These are phyloP conservation scores for Epinephelus awoara DNA, from an alignment of 2,797 vertebrate genomes.

Conservation along the genomic window DNA sequence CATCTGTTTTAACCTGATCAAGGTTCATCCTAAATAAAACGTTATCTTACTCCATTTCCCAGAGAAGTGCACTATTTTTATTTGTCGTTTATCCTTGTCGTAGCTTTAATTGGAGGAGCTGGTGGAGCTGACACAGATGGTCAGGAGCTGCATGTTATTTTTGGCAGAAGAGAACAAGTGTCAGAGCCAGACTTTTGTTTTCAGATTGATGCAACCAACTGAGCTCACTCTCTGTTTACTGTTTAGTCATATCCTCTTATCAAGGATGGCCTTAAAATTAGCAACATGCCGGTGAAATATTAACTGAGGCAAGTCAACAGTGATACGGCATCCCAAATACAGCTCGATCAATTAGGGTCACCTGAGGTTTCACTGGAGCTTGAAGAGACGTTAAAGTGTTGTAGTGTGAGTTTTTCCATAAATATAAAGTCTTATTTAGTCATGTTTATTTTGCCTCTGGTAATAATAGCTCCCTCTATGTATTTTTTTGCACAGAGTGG, in stretches of 20 bases:
- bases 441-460: not conserved
- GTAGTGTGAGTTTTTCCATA: not conserved
- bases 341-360: not conserved
- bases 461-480: not conserved
- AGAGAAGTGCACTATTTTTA: conserved; percentile 14
- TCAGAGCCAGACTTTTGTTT: conserved; percentile 42
- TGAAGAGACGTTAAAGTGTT: not conserved
- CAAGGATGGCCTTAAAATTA: conserved; percentile 11
- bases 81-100: conserved; percentile 30
- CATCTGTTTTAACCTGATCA: conserved; percentile 3
- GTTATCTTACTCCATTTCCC: not conserved
- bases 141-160: conserved; percentile 55
- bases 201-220: conserved; percentile 35
- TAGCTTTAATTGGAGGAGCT: conserved; percentile 33
- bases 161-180: conserved; percentile 56
- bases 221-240: conserved; percentile 10
- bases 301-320: not conserved
- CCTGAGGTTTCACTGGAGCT: not conserved
- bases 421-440: not conserved
- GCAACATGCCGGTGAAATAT: not conserved
- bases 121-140: conserved; percentile 63
- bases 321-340: not conserved
- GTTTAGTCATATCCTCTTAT: conserved; percentile 4
- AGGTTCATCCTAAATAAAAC: not conserved
- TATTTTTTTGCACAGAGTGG: too few species aligned